These are phyloP conservation scores for Mohoua ochrocephala DNA, from an alignment of 2,113 vertebrate genomes.

Conservation along the genomic window DNA sequence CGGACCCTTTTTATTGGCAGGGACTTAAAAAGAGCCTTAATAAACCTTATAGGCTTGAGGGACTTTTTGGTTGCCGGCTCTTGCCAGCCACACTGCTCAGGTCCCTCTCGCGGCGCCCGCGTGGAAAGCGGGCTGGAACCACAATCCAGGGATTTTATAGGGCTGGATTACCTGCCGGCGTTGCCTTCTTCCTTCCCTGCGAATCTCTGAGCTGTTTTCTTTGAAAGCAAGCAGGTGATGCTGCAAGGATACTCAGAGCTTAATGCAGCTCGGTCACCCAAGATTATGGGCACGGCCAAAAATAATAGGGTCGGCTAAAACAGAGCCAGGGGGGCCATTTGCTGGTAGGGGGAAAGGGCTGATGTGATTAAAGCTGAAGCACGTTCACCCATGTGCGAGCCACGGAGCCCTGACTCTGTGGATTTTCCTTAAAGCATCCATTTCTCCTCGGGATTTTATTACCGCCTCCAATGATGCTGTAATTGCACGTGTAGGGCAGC, in stretches of 20 bases:
- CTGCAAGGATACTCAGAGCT: not conserved
- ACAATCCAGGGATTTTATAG: conserved; percentile 3
- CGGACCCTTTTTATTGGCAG: conserved; percentile 59
- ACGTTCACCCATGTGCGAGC: not conserved
- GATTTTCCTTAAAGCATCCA: not conserved
- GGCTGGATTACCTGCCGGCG: not conserved
- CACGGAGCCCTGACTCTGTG: rapidly evolving
- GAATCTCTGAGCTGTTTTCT: conserved; percentile 2
- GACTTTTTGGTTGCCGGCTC: conserved; percentile 26
- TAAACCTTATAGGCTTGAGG: conserved; percentile 38
- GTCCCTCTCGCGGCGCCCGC: not conserved
- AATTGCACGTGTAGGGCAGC: not conserved
- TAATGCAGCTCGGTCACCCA: not conserved
- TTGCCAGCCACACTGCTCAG: not conserved
- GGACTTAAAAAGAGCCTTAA: conserved; percentile 50
- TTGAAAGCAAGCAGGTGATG: conserved; percentile 38
- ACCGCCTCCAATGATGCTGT: not conserved
- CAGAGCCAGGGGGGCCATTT: not conserved
- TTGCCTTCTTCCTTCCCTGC: not conserved
- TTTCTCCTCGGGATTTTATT: not conserved
- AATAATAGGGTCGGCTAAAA: not conserved
- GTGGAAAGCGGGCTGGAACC: not conserved
- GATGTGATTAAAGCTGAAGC: not conserved
- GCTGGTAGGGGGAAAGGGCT: not conserved
- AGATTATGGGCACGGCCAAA: not conserved